phyloP scores from a whole-genome alignment of 2,888 invertebrate species.

The Drosophila percnosoma region DNA sequence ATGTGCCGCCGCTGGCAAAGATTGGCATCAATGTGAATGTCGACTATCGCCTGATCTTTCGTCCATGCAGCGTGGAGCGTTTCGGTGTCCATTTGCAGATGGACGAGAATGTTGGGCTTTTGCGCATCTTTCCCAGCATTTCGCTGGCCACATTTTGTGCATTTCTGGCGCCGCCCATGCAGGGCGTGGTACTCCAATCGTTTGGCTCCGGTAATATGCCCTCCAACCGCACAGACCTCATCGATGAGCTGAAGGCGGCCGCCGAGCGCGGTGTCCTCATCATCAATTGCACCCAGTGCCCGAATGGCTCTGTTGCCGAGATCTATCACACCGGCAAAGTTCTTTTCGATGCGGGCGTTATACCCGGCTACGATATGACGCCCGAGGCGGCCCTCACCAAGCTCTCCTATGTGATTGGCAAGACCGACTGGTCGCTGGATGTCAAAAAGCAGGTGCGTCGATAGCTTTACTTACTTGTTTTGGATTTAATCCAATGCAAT shows the following conservation, averaged over 20 bases:
- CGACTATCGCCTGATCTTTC: constrained; percentile 86
- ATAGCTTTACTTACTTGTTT: not conserved
- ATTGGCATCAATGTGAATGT: constrained; percentile 92
- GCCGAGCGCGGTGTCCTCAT: constrained; percentile 92
- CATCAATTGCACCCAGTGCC: constrained; percentile 96
- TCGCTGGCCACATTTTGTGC: constrained; percentile 90
- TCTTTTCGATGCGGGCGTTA: constrained; percentile 79
- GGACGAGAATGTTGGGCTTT: constrained; percentile 93
- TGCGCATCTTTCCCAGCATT: constrained; percentile 96
- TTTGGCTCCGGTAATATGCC: constrained; percentile 98
- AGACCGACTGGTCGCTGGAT: constrained; percentile 88
- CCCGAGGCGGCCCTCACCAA: constrained; percentile 97
- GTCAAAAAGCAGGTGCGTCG: constrained; percentile 88
- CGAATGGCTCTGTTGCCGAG: constrained; percentile 91
- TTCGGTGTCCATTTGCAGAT: constrained; percentile 90
- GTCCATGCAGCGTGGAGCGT: constrained; percentile 87
- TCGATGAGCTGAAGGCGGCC: constrained; percentile 90
- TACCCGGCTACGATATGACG: constrained; percentile 87
- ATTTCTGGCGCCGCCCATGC: constrained; percentile 90
- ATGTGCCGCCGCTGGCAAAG: constrained; percentile 92
- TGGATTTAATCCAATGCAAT: not conserved
- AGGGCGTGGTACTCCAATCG: constrained; percentile 94
- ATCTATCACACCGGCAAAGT: constrained; percentile 94
- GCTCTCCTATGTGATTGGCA: constrained; percentile 94
- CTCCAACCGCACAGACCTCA: constrained; percentile 91